Base-by-base conservation (phyloP, 2,888 invertebrate genomes). In the Lithophane leautieri region DNA sequence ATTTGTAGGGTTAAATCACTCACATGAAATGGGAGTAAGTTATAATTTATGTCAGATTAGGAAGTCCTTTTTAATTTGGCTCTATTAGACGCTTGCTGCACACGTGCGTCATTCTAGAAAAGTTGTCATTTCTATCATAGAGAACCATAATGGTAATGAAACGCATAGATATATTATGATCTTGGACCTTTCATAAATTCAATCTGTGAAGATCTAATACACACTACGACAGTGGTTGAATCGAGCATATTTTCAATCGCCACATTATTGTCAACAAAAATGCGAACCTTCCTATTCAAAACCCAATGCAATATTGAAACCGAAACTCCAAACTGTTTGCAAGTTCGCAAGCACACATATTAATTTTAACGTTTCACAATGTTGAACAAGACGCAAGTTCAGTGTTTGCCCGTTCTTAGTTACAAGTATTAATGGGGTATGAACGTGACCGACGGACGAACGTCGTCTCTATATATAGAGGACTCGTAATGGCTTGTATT, bases 381-480 rank as follows among this genome's bases (percentile, higher is more conserved):
- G 76, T 79, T 76, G 65, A 73, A 83, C 81, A 78, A 79, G 75
- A 72, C 73, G 73, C 85, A 85, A 86, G 85, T 87, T 85, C 84
- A 77, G 81, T 79, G 83, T 79, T 89, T 83, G 82, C 80, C 86
- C 84, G 89, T 89, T 91, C 89, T 90, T 90, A 90, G 90, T 91
- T 91, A 92, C 91, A 91, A 91, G 92, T 93, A 94, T 94, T 93
- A 94, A 94, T 94, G 93, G 90, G 88, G 78, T 83, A 84, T 78
- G 90, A 89, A 94, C 94, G 94, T 94, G 94, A 92, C 93, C 90
- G 91, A 90, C 92, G 87, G 91, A 92, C 91, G 88, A 86, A 90
- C 92, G 90, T 85, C 88, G 83, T 68, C 76, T 78, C 93, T 93
- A 93, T 93, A 92, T 92, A 92, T 92, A 91, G 91, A 89, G 85